Evolutionary conservation across 2,888 invertebrate genomes (phyloP).

Genomic region (Eledone cirrhosa): DNA sequence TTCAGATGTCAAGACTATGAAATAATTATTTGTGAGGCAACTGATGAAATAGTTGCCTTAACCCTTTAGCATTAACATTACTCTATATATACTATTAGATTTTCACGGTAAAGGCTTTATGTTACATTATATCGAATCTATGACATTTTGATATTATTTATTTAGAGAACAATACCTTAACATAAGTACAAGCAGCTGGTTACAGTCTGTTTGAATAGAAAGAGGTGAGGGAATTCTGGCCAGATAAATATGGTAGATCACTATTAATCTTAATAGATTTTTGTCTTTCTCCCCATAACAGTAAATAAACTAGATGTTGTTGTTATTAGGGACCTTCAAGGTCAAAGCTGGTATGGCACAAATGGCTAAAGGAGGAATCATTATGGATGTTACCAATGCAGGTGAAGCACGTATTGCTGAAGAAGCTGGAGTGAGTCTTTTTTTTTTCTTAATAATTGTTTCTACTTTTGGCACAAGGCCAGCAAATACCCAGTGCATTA

Average conservation of each 20-base stretch:
- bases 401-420: constrained; percentile 62
- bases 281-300: not conserved
- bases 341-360: constrained; percentile 63
- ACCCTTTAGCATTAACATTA: no score
- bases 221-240: no score
- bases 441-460: no score
- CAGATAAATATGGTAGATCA: no score
- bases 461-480: no score
- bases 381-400: constrained; percentile 62
- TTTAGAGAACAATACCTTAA: no score
- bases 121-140: not conserved
- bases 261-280: not conserved
- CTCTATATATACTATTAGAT: not conserved
- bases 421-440: constrained; percentile 55
- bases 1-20: no score
- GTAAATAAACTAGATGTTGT: not conserved
- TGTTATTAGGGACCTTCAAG: constrained; percentile 56
- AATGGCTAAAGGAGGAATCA: constrained; percentile 63
- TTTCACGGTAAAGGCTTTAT: no score
- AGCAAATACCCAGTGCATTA: no score
- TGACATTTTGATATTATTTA: not conserved
- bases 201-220: not conserved
- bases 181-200: no score
- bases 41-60: no score
- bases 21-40: no score